phyloP scores from a whole-genome alignment of 2,797 vertebrate species.

The Chloroceryle inda region DNA sequence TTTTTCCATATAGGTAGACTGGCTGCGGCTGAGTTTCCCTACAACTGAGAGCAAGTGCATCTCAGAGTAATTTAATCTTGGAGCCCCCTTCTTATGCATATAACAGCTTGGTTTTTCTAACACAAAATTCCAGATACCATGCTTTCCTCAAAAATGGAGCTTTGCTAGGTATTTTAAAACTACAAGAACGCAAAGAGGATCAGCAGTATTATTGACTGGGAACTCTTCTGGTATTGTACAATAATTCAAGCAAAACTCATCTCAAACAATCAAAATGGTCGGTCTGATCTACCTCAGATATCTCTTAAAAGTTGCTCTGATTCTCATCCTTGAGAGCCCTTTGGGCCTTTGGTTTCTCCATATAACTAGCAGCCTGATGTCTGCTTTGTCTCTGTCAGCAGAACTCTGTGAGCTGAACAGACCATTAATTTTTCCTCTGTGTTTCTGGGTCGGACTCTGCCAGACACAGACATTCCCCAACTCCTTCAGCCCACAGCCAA shows the following conservation, averaged over 20 bases:
- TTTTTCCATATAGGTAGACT: not conserved
- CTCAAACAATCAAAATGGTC: not conserved
- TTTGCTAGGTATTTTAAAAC: not conserved
- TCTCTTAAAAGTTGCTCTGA: not conserved
- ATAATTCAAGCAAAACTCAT: not conserved
- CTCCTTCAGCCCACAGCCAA: not conserved
- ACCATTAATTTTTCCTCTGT: not conserved
- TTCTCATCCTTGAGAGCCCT: not conserved
- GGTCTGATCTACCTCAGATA: not conserved
- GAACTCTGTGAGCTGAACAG: not conserved
- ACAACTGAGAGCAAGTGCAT: not conserved
- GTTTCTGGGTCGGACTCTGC: not conserved
- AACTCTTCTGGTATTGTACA: not conserved
- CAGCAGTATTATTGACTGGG: not conserved
- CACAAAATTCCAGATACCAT: not conserved
- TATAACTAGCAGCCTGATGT: not conserved
- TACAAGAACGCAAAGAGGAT: not conserved
- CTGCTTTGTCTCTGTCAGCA: not conserved
- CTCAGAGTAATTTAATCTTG: slow-evolving; percentile 13
- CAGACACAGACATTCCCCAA: not conserved
- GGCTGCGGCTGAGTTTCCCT: not conserved
- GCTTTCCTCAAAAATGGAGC: not conserved
- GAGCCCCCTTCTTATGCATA: not conserved
- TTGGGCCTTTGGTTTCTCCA: not conserved
- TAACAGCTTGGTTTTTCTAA: not conserved